phyloP scores from a whole-genome alignment of 2,113 vertebrate species.

The Thunnus thynnus region DNA sequence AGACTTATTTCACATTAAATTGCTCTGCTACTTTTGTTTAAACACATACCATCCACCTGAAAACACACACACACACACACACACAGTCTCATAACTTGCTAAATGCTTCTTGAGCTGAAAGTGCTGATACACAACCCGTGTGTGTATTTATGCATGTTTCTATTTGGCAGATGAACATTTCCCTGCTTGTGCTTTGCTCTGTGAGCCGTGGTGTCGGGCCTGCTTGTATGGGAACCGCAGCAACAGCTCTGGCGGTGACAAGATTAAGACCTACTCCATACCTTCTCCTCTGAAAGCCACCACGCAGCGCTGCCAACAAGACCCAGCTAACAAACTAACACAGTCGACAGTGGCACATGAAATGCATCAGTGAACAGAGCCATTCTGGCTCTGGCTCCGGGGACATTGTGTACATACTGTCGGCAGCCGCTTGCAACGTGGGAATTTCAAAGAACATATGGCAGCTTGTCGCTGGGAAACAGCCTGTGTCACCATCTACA shows the following conservation, averaged over 20 bases:
- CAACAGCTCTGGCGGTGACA: slow-evolving; percentile 45
- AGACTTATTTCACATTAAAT: not conserved
- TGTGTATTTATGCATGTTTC: slow-evolving; percentile 32
- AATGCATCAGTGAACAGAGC: slow-evolving; percentile 65
- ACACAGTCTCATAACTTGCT: slow-evolving; percentile 7
- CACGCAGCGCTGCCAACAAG: slow-evolving; percentile 52
- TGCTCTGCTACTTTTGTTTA: not conserved
- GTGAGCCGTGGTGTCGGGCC: slow-evolving; percentile 15
- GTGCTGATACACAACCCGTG: slow-evolving; percentile 15
- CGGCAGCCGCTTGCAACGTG: slow-evolving; percentile 65
- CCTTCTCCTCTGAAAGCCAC: slow-evolving; percentile 49
- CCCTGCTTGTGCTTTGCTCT: slow-evolving; percentile 14
- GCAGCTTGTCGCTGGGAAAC: slow-evolving; percentile 71
- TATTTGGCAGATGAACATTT: slow-evolving; percentile 9
- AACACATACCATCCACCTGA: not conserved
- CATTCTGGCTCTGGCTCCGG: slow-evolving; percentile 55
- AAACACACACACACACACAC: not conserved
- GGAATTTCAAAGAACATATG: slow-evolving; percentile 77
- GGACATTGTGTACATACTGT: slow-evolving; percentile 71
- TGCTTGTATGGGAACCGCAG: not conserved
- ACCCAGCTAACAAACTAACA: slow-evolving; percentile 61
- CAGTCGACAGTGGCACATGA: slow-evolving; percentile 64
- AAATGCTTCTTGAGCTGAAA: slow-evolving; percentile 27
- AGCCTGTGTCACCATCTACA: slow-evolving; percentile 65
- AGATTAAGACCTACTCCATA: slow-evolving; percentile 65